A percentile compares a stretch with the other conserved stretches of the same genome.
phyloP scores from a whole-genome alignment of 2,113 vertebrate genomes.

The Aplodontia rufa region DNA sequence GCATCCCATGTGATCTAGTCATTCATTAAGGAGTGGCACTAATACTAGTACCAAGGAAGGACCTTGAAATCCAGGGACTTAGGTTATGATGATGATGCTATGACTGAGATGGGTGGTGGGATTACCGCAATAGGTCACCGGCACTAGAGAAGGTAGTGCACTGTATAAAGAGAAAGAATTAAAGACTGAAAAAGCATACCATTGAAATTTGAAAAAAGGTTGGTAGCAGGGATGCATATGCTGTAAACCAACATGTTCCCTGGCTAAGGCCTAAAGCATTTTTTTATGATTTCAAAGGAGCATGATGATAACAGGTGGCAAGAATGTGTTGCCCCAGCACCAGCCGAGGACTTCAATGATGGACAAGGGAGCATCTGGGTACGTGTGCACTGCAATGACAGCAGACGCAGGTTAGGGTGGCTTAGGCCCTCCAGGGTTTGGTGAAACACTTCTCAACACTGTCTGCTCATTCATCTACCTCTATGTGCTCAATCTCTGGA shows the following conservation, averaged over 20 bases:
- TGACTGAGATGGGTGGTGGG: not conserved
- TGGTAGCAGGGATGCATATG: not conserved
- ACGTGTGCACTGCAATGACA: not conserved
- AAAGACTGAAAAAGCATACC: not conserved
- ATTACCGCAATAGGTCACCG: not conserved
- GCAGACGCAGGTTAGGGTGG: not conserved
- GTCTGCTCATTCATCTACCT: not conserved
- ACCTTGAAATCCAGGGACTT: not conserved
- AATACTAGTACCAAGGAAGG: not conserved
- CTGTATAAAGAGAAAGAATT: not conserved
- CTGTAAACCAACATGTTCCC: not conserved
- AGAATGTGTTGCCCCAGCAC: rapidly evolving
- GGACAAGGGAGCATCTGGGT: not conserved
- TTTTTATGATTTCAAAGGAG: not conserved
- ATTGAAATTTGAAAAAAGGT: not conserved
- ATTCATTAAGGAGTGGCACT: not conserved
- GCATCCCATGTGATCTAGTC: not conserved
- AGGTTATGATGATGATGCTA: not conserved
- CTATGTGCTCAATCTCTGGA: no score
- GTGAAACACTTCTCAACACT: not conserved
- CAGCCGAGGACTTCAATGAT: not conserved
- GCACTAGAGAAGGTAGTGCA: not conserved
- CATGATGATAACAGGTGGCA: not conserved
- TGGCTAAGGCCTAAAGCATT: not conserved
- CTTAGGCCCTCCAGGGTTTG: not conserved